phyloP scores from a whole-genome alignment of 2,113 vertebrate genomes.

The Hiodon tergisus region DNA sequence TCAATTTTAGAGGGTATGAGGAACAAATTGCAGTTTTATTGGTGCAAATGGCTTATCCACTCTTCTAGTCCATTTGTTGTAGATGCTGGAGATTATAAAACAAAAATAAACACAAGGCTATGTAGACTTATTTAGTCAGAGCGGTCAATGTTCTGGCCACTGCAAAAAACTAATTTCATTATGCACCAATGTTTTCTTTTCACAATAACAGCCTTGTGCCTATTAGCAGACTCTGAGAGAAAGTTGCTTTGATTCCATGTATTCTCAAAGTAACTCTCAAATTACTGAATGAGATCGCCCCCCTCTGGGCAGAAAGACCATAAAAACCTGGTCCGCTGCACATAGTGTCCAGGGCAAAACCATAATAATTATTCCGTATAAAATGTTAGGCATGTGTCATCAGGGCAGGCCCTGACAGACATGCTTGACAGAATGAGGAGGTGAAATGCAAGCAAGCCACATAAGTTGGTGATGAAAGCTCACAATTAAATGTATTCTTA shows the following conservation, averaged over 20 bases:
- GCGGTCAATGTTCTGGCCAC: constrained; percentile 22
- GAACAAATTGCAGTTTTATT: constrained; percentile 7
- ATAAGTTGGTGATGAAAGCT: too few relatives aligned
- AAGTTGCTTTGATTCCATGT: background rate
- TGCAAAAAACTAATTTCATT: background rate
- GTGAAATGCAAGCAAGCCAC: too few relatives aligned
- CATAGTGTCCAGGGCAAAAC: background rate
- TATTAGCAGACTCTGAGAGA: background rate
- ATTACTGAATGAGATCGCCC: constrained; percentile 24
- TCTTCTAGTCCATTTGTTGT: constrained; percentile 28
- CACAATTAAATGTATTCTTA: too few relatives aligned
- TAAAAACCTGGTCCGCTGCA: background rate
- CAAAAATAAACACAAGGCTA: constrained; percentile 31
- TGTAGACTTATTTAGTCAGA: constrained; percentile 29
- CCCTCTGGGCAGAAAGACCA: constrained; percentile 21
- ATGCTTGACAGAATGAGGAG: too few relatives aligned
- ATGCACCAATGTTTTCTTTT: background rate
- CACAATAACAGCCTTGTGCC: background rate
- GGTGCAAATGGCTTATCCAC: constrained; percentile 27
- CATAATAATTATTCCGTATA: constrained; percentile 23
- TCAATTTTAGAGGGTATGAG: background rate
- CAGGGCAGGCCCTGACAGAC: too few relatives aligned
- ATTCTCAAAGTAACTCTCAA: too few relatives aligned
- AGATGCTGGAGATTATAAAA: constrained; percentile 30
- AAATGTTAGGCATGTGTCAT: too few relatives aligned